Evolutionary conservation across 2,797 vertebrate species (phyloP).

Genomic region (Enteromius thamalakanensis): DNA sequence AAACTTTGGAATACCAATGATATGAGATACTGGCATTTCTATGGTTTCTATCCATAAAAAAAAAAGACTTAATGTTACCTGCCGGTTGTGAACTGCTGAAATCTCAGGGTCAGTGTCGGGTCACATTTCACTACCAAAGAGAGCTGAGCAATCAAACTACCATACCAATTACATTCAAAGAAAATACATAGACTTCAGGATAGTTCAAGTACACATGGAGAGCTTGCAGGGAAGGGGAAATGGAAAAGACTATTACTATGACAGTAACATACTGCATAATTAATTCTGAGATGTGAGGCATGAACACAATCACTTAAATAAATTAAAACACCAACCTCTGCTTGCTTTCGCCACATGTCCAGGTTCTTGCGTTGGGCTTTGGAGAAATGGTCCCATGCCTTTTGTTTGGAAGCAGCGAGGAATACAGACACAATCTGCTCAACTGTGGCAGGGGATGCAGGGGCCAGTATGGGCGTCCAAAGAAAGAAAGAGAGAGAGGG

Average conservation of each 20-base stretch:
- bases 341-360: conserved; percentile 98
- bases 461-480: conserved; percentile 64
- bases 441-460: conserved; percentile 84
- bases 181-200: conserved; percentile 34
- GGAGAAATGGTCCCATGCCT: conserved; percentile 99
- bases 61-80: conserved; percentile 52
- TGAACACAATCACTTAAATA: conserved; percentile 53
- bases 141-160: conserved; percentile 18
- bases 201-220: not conserved
- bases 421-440: conserved; percentile 99
- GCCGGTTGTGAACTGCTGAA: conserved; percentile 40
- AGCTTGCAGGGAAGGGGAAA: not conserved
- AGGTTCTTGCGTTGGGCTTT: conserved; percentile 99
- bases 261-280: conserved; percentile 24
- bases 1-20: not conserved
- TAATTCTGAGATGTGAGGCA: conserved; percentile 29
- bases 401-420: conserved; percentile 99
- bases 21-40: not conserved
- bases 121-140: conserved; percentile 26
- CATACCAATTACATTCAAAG: conserved; percentile 50
- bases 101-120: conserved; percentile 20
- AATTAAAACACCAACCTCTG: conserved; percentile 87
- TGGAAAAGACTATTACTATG: conserved; percentile 11
- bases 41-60: not conserved
- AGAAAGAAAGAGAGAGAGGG: conserved; percentile 66